Evolutionary conservation across 2,113 vertebrate genomes (phyloP).

Genomic region (Rhipidura dahli): DNA sequence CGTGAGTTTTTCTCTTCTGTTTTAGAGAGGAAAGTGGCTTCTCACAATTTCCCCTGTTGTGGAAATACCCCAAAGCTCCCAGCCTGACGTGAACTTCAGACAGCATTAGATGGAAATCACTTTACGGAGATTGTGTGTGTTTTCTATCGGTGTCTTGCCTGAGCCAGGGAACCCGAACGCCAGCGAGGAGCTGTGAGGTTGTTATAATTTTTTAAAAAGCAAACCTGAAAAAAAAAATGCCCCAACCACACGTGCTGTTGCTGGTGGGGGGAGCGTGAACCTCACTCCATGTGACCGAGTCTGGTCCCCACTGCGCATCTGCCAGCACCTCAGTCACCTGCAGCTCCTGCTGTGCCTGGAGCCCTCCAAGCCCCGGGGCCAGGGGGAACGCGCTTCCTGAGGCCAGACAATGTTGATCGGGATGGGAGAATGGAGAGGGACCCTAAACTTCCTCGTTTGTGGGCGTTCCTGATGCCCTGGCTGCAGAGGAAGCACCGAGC

Average conservation of each 20-base stretch:
- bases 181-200: neutral
- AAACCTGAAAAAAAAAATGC: neutral
- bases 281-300: neutral
- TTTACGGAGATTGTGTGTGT: neutral
- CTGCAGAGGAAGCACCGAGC: constrained; percentile 74
- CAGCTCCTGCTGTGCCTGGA: neutral
- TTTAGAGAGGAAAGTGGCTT: neutral
- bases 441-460: constrained; percentile 68
- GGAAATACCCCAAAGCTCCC: neutral
- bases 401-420: neutral
- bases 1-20: neutral
- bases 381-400: neutral
- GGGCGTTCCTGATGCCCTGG: constrained; percentile 71
- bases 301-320: neutral
- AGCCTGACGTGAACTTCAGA: neutral
- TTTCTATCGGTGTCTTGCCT: neutral
- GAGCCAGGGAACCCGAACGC: neutral
- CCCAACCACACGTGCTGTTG: neutral
- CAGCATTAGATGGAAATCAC: neutral
- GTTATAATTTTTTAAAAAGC: neutral
- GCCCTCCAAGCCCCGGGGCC: neutral
- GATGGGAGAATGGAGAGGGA: constrained; percentile 75
- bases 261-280: neutral
- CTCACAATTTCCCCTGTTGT: neutral
- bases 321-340: neutral